Evolutionary conservation across 53 echinoderm and acorn worm species (phyloP).

Genomic region (Stichopus horrens): DNA sequence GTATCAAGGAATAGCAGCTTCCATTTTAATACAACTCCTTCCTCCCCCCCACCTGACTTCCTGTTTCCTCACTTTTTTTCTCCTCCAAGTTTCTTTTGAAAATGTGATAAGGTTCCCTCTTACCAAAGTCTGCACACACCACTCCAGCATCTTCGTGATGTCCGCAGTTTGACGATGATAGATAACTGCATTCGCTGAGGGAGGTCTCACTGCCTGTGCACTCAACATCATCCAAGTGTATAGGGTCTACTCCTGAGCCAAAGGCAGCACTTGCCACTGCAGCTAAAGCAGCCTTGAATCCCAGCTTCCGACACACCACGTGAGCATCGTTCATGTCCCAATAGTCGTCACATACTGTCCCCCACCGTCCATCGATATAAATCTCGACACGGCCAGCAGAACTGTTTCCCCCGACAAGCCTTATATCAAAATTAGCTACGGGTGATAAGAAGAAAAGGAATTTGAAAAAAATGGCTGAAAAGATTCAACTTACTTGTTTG

Average conservation of each 20-base stretch:
- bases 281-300: conserved; percentile 45
- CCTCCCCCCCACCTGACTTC: no score
- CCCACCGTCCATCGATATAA: background rate
- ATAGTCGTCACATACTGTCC: background rate
- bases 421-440: background rate
- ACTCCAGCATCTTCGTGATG: conserved; percentile 73
- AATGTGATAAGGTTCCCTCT: no score
- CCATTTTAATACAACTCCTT: no score
- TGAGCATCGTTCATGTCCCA: background rate
- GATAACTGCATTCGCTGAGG: conserved; percentile 42
- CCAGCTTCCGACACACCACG: conserved; percentile 59
- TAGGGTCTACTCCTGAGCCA: conserved; percentile 56
- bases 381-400: background rate
- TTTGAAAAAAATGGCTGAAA: no score
- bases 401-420: background rate
- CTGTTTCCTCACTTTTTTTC: no score
- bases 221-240: conserved; percentile 57
- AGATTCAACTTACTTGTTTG: no score
- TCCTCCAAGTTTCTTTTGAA: no score
- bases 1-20: no score
- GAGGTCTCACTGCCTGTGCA: conserved; percentile 57
- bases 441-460: background rate
- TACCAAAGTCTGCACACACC: background rate
- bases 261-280: conserved; percentile 17
- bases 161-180: conserved; percentile 49